Conservation (phyloP, 2,888 invertebrate species). For the Athalia rosae region DNA sequence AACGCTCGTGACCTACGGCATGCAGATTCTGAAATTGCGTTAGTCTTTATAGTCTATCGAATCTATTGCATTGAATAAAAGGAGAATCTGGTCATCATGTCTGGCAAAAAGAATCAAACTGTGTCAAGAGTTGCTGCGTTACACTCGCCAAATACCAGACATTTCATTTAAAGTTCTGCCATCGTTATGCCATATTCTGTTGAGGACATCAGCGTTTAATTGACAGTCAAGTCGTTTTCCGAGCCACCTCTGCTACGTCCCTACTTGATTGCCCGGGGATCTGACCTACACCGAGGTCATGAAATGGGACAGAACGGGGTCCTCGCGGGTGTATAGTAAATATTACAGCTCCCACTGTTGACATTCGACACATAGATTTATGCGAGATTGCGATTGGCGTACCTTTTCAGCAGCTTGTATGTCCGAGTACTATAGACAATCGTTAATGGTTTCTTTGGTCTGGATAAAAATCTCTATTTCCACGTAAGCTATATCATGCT, state of each 20-base stretch:
- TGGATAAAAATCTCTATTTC: background rate
- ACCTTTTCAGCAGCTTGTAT: constrained; percentile 42
- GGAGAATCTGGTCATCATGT: background rate
- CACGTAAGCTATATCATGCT: background rate
- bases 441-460: constrained; percentile 31
- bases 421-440: constrained; percentile 7
- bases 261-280: constrained; percentile 16
- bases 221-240: constrained; percentile 24
- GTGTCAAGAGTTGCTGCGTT: background rate
- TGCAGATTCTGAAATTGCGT: background rate
- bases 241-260: background rate
- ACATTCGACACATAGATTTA: constrained; percentile 50
- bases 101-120: background rate
- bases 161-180: background rate
- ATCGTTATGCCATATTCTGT: background rate
- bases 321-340: constrained; percentile 27
- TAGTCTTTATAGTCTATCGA: background rate
- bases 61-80: background rate
- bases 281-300: constrained; percentile 12
- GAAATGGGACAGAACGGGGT: constrained; percentile 15
- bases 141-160: background rate
- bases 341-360: constrained; percentile 31
- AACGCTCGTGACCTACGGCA: background rate
- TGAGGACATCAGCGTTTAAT: constrained; percentile 17
- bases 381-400: constrained; percentile 50